Evolutionary conservation across 2,888 invertebrate species (phyloP).

Genomic region (Sinopyrophorus schimmeli): DNA sequence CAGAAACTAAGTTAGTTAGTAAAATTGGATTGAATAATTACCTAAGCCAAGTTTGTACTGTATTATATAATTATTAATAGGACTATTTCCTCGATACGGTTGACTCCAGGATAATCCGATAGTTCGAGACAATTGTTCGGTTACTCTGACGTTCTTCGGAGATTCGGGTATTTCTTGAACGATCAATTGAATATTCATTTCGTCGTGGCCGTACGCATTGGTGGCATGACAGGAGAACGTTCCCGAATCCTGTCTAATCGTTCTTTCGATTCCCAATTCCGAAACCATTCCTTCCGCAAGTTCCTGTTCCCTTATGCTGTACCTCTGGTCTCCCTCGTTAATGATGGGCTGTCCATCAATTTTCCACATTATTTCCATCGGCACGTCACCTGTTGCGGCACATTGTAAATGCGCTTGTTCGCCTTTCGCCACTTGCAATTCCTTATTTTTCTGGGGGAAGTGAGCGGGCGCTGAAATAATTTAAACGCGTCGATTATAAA

Average conservation of each 20-base stretch:
- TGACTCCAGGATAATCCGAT: slow-evolving; percentile 88
- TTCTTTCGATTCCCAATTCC: slow-evolving; percentile 80
- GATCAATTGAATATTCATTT: slow-evolving; percentile 86
- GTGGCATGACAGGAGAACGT: slow-evolving; percentile 85
- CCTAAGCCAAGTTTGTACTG: slow-evolving; percentile 86
- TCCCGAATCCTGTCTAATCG: slow-evolving; percentile 86
- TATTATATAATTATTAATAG: slow-evolving; percentile 84
- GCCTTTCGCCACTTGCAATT: slow-evolving; percentile 80
- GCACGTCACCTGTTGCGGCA: slow-evolving; percentile 85
- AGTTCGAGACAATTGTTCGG: slow-evolving; percentile 81
- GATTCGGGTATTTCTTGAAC: slow-evolving; percentile 91
- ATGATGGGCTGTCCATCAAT: slow-evolving; percentile 74
- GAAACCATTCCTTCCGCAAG: slow-evolving; percentile 82
- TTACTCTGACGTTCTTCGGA: slow-evolving; percentile 82
- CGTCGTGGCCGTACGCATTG: slow-evolving; percentile 88
- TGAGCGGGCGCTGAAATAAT: slow-evolving; percentile 73
- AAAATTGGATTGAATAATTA: slow-evolving; percentile 50
- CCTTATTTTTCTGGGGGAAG: slow-evolving; percentile 80
- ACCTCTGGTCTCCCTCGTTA: slow-evolving; percentile 74
- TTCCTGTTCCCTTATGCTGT: slow-evolving; percentile 75
- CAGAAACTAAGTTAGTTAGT: background rate
- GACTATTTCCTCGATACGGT: slow-evolving; percentile 87
- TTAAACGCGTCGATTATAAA: background rate
- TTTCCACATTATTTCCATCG: slow-evolving; percentile 84
- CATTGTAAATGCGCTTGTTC: slow-evolving; percentile 84